Evolutionary conservation across 2,113 vertebrate species (phyloP), one percentile per base, ranked within the genome.

Genomic region (Phalacrocorax brasilianus): DNA sequence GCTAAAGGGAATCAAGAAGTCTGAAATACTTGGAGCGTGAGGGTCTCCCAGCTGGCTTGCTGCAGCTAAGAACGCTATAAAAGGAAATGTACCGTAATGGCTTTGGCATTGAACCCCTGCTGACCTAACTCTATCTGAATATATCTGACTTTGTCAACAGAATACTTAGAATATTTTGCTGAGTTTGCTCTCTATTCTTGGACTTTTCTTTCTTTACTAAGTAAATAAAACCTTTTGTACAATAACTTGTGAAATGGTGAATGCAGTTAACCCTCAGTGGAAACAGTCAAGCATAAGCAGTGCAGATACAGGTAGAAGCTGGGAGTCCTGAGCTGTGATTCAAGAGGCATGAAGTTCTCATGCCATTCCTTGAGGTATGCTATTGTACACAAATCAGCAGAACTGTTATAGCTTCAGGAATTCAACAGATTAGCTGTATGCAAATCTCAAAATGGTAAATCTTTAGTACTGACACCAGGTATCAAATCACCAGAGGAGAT

Each of bases 111-210:
- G 95, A 96, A 97, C 90, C 78, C 33, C 84, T 76, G 63, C 71
- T 96, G 93, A 95, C 88, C 95, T 79, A 93, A 96, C 71, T 76
- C 78, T 96, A 96, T 93, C 91, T 96, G 75, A 82, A 82, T 91
- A 38, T 66, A 91, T 96, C 95, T 91, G 88, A 93, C 75, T 96
- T 80, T 94, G 95, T 97, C 96, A 95, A 96, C 95, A 95, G 95
- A 96, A 97, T 94, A 71, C 88, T 97, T 96, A 6, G 78, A 97
- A 95, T 97, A 94, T 91, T 97, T 94, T 96, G 93, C 96, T 97
- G 96, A 96, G 90, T 93, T 93, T 97, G 91, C 95, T 94, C 93
- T 94, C 95, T 95, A 55, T 96, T 96, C 89, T 74, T 86, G 91
- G 93, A 76, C 24, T 89, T 94, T 82, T 91, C 59, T 91, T 93